These are phyloP conservation scores for Lepidochitona cinerea DNA, from an alignment of 2,888 invertebrate species.

Conservation along the genomic window DNA sequence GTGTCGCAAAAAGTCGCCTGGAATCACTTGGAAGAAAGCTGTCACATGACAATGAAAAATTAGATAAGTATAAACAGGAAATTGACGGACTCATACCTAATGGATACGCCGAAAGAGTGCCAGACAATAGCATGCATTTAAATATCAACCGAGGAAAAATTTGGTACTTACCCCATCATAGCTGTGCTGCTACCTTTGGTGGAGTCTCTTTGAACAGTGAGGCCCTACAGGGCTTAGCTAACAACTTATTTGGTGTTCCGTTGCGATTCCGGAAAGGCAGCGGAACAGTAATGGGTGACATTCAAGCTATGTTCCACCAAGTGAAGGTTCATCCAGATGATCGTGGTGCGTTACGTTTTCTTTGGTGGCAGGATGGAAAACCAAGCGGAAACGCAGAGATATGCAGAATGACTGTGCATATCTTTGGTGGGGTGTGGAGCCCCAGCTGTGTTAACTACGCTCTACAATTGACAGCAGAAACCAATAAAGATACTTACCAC, in stretches of 20 bases:
- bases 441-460: background rate
- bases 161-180: conserved; percentile 18
- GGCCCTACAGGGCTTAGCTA: conserved; percentile 23
- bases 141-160: background rate
- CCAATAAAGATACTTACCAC: background rate
- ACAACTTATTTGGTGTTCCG: conserved; percentile 24
- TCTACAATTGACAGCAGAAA: background rate
- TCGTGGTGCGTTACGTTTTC: conserved; percentile 14
- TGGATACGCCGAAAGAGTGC: background rate
- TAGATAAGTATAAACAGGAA: background rate
- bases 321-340: conserved; percentile 18
- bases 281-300: conserved; percentile 25
- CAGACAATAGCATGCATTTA: background rate
- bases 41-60: background rate
- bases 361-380: conserved; percentile 14
- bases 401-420: background rate
- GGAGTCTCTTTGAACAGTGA: conserved; percentile 22
- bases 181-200: conserved; percentile 22
- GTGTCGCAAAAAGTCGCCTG: background rate
- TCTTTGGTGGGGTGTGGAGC: background rate
- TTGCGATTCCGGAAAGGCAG: conserved; percentile 23
- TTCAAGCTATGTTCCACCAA: conserved; percentile 29
- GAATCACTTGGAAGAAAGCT: background rate
- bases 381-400: background rate
- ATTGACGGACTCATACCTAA: background rate